Percentiles rank a stretch among this genome's conserved stretches.
Conservation (phyloP, 2,797 vertebrate species). For the Cynopterus sphinx region DNA sequence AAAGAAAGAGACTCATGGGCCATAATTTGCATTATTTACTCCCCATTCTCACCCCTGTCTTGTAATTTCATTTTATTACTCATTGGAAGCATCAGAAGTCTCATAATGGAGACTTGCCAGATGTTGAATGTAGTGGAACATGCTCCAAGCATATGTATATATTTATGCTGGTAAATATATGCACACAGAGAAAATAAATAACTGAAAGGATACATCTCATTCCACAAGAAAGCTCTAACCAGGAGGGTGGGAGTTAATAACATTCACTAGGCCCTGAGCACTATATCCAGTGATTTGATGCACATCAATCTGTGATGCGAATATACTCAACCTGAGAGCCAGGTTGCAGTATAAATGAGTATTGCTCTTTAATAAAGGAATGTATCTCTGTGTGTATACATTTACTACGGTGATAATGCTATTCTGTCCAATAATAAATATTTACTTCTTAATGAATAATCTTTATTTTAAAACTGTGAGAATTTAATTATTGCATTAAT, state of each 20-base stretch:
- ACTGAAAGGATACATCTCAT: neutral
- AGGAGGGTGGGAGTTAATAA: constrained; percentile 33
- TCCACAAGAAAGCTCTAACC: constrained; percentile 28
- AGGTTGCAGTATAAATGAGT: neutral
- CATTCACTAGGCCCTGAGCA: constrained; percentile 1
- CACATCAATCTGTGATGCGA: neutral
- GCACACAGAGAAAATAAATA: constrained; percentile 31
- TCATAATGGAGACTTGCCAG: constrained; percentile 46
- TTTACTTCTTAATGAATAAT: constrained; percentile 51
- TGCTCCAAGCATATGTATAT: constrained; percentile 73
- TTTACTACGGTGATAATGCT: neutral
- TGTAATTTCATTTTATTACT: constrained; percentile 50
- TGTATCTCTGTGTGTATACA: neutral
- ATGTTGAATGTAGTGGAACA: constrained; percentile 69
- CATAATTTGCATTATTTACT: constrained; percentile 45
- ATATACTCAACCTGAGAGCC: neutral
- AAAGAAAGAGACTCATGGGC: constrained; percentile 25
- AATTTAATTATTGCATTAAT: constrained; percentile 55
- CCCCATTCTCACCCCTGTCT: neutral
- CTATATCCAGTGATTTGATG: neutral
- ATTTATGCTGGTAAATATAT: constrained; percentile 55
- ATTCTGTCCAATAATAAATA: constrained; percentile 48
- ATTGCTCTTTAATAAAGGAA: constrained; percentile 43
- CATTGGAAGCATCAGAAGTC: constrained; percentile 26
- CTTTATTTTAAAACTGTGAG: constrained; percentile 30